phyloP scores from a whole-genome alignment of 2,888 invertebrate genomes.

The Xanthorhoe designata region DNA sequence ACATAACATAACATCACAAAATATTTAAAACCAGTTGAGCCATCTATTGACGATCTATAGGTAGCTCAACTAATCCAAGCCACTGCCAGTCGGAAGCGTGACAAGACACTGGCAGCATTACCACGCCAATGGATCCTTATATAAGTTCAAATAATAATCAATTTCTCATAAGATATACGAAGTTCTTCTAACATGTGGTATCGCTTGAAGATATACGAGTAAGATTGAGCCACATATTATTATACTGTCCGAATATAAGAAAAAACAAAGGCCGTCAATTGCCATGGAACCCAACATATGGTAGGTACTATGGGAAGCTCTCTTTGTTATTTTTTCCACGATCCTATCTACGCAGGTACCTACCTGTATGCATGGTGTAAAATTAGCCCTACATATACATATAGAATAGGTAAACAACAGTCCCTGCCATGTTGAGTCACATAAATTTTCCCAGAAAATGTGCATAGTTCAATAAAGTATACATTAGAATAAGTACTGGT shows the following conservation, averaged over 20 bases:
- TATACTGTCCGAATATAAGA: slow-evolving; percentile 48
- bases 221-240: slow-evolving; percentile 6
- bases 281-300: slow-evolving; percentile 66
- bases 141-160: too few relatives aligned
- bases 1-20: too few relatives aligned
- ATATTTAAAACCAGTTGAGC: too few relatives aligned
- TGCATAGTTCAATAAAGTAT: slow-evolving; percentile 10
- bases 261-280: slow-evolving; percentile 58
- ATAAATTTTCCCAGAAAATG: slow-evolving; percentile 15
- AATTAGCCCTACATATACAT: slow-evolving; percentile 28
- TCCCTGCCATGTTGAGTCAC: slow-evolving; percentile 7
- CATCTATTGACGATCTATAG: too few relatives aligned
- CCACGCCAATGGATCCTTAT: too few relatives aligned
- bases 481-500: not conserved
- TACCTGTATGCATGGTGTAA: slow-evolving; percentile 33
- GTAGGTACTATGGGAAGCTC: slow-evolving; percentile 61
- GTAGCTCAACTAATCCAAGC: too few relatives aligned
- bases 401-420: slow-evolving; percentile 19
- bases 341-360: slow-evolving; percentile 43
- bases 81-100: too few relatives aligned
- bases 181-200: slow-evolving; percentile 47
- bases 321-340: slow-evolving; percentile 63
- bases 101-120: too few relatives aligned
- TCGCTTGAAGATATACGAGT: slow-evolving; percentile 46
- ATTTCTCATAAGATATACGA: not conserved